Evolutionary conservation across 92 coral and sea anemone species (phyloP).

Genomic region (Palythoa grandis): DNA sequence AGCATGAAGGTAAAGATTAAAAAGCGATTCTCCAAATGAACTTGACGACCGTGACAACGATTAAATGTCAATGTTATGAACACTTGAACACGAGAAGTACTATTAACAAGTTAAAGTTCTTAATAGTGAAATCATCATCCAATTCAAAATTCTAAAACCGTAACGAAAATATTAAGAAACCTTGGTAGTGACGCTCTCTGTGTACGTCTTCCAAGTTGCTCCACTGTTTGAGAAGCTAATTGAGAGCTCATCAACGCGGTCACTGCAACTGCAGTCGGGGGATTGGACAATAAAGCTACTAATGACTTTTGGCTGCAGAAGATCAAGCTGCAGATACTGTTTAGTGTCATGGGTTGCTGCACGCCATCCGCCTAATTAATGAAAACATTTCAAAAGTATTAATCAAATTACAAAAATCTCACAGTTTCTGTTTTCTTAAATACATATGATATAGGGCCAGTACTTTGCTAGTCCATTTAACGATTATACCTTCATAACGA

Average conservation of each 20-base stretch:
- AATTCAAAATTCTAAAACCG: not conserved
- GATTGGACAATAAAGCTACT: conserved; percentile 1
- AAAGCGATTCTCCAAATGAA: no score
- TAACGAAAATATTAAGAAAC: not conserved
- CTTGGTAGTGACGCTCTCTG: conserved; percentile 5
- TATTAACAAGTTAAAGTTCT: not conserved
- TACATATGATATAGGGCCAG: no score
- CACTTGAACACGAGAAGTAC: not conserved
- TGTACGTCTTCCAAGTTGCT: conserved; percentile 27
- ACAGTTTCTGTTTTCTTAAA: no score
- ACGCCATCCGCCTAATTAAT: conserved; percentile 11
- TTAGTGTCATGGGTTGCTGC: conserved; percentile 1
- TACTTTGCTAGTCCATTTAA: no score
- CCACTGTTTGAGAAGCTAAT: conserved; percentile 18
- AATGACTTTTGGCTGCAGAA: conserved; percentile 12
- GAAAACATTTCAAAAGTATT: not conserved
- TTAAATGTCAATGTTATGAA: no score
- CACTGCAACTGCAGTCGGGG: not conserved
- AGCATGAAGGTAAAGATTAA: no score
- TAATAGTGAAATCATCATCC: not conserved
- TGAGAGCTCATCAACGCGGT: not conserved
- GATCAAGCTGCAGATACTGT: conserved; percentile 26
- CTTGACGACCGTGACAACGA: no score
- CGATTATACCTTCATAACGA: no score
- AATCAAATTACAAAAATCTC: no score